These are phyloP conservation scores for Phasianus colchicus DNA, from an alignment of 2,113 vertebrate genomes.

Conservation along the genomic window DNA sequence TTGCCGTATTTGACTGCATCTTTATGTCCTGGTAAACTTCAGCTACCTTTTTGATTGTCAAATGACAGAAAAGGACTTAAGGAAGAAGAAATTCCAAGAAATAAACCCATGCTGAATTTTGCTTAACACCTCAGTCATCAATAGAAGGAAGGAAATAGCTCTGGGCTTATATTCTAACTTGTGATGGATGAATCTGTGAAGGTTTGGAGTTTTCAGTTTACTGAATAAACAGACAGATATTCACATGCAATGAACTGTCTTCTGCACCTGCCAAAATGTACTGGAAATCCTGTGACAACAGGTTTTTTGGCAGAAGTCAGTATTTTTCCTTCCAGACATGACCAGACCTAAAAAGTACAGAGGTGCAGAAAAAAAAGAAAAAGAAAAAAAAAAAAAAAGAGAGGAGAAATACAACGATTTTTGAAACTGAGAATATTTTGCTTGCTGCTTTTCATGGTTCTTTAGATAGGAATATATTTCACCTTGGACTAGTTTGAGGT, in stretches of 20 bases:
- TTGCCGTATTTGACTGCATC: not conserved
- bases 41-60: not conserved
- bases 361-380: not conserved
- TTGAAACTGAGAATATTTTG: not conserved
- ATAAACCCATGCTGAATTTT: not conserved
- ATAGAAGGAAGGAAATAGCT: slow-evolving; percentile 18
- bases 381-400: not conserved
- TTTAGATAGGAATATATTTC: not conserved
- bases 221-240: not conserved
- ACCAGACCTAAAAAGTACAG: not conserved
- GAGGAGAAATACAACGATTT: not conserved
- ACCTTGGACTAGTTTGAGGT: not conserved
- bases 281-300: slow-evolving; percentile 17
- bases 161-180: not conserved
- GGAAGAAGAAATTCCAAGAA: not conserved
- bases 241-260: not conserved
- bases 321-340: not conserved
- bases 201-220: not conserved
- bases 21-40: not conserved
- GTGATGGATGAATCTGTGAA: not conserved
- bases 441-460: not conserved
- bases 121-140: not conserved
- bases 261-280: slow-evolving; percentile 17
- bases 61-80: not conserved
- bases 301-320: not conserved